A percentile compares a stretch with the other conserved stretches of the same genome.
Evolutionary conservation across 2,888 invertebrate genomes (phyloP).

Genomic region (Autographa pulchrina): DNA sequence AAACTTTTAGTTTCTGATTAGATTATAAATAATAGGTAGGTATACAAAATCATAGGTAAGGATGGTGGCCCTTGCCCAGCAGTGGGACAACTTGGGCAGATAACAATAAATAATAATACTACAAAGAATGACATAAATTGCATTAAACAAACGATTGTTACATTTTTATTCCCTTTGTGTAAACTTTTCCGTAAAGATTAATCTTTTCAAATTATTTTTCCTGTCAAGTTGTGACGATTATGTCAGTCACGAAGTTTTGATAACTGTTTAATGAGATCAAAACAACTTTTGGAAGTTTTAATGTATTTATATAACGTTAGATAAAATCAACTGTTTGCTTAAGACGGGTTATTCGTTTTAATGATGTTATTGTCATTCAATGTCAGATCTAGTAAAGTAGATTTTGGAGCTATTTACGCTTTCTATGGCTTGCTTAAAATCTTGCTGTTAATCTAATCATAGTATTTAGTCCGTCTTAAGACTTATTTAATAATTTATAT

Average conservation of each 20-base stretch:
- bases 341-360: not conserved
- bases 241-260: constrained; percentile 6
- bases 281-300: not conserved
- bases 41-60: no score
- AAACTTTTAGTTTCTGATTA: no score
- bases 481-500: no score
- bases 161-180: not conserved
- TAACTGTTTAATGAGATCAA: constrained; percentile 9
- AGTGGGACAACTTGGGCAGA: no score
- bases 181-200: not conserved
- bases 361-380: not conserved
- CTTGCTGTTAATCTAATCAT: no score
- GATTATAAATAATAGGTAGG: no score
- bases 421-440: not conserved
- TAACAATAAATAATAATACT: not conserved
- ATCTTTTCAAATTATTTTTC: constrained; percentile 7
- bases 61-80: no score
- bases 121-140: not conserved
- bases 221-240: constrained; percentile 8
- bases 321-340: not conserved
- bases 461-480: no score
- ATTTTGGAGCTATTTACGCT: not conserved
- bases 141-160: not conserved
- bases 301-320: constrained; percentile 1
- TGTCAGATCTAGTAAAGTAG: not conserved